Evolutionary conservation across 2,888 invertebrate species (phyloP).

Genomic region (Pherbina coryleti): DNA sequence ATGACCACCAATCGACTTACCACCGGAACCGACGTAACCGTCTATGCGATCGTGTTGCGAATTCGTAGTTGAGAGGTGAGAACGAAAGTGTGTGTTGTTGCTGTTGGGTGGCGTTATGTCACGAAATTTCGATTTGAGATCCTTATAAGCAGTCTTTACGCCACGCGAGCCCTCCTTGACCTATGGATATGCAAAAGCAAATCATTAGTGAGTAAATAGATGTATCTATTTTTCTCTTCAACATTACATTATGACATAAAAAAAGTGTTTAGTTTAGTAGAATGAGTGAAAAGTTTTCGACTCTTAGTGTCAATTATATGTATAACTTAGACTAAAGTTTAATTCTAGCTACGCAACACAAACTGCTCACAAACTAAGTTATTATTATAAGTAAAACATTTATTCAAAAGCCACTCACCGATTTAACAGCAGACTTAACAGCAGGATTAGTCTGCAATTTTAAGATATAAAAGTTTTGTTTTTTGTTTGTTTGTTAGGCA

Average conservation of each 20-base stretch:
- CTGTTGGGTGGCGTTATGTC: conserved; percentile 63
- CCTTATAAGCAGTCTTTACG: conserved; percentile 84
- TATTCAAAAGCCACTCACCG: conserved; percentile 78
- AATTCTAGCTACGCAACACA: no score
- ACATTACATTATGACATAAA: neutral
- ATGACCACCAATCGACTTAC: conserved; percentile 53
- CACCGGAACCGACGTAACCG: conserved; percentile 51
- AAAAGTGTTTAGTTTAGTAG: neutral
- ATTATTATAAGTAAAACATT: neutral
- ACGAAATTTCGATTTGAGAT: conserved; percentile 77
- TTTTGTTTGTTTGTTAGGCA: conserved; percentile 7
- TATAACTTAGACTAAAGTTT: neutral
- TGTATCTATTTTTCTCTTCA: no score
- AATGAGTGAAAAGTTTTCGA: neutral
- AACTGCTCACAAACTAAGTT: neutral
- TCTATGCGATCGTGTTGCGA: conserved; percentile 66
- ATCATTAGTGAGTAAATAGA: neutral
- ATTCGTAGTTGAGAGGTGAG: conserved; percentile 61
- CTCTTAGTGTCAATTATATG: neutral
- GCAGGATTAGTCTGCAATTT: conserved; percentile 89
- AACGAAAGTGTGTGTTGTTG: conserved; percentile 58
- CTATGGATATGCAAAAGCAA: conserved; percentile 62
- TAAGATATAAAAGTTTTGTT: conserved; percentile 39
- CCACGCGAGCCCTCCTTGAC: conserved; percentile 82
- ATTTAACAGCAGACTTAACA: conserved; percentile 92